Evolutionary conservation across 2,888 invertebrate species (phyloP).

Genomic region (Syrphus vitripennis): DNA sequence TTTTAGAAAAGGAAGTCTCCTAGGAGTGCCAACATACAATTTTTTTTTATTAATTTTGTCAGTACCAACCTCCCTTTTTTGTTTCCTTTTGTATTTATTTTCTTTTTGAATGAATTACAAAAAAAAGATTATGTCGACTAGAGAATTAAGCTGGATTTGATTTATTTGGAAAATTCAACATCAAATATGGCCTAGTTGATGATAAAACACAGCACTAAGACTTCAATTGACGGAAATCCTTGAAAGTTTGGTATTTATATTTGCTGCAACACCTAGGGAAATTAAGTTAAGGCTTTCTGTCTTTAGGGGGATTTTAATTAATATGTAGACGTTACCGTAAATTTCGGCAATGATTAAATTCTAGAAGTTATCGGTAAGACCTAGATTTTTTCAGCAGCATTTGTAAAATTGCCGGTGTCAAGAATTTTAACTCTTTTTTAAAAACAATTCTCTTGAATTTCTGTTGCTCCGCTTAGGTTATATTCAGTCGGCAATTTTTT

Average conservation of each 20-base stretch:
- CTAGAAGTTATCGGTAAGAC: too few species aligned
- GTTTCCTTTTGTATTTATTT: background rate
- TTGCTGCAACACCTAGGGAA: background rate
- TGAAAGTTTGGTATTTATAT: background rate
- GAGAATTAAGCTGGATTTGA: background rate
- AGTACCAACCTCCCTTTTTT: background rate
- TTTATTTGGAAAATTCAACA: background rate
- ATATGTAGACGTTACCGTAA: too few species aligned
- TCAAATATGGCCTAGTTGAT: background rate
- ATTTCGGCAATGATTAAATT: too few species aligned
- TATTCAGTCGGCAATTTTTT: too few species aligned
- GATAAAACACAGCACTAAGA: background rate
- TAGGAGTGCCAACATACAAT: background rate
- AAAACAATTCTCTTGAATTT: too few species aligned
- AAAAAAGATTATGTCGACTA: background rate
- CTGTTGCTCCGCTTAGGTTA: too few species aligned
- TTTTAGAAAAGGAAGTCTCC: slow-evolving; percentile 21
- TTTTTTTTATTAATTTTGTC: background rate
- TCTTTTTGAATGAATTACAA: slow-evolving; percentile 2
- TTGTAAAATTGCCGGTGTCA: too few species aligned
- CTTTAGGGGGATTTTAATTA: too few species aligned
- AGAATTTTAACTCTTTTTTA: too few species aligned
- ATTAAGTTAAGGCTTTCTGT: background rate
- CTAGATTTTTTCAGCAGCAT: too few species aligned
- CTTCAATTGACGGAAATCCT: background rate